Evolutionary conservation across 2,797 vertebrate genomes (phyloP), one percentile per base, ranked within the genome.

Genomic region (Pipistrellus nathusii): DNA sequence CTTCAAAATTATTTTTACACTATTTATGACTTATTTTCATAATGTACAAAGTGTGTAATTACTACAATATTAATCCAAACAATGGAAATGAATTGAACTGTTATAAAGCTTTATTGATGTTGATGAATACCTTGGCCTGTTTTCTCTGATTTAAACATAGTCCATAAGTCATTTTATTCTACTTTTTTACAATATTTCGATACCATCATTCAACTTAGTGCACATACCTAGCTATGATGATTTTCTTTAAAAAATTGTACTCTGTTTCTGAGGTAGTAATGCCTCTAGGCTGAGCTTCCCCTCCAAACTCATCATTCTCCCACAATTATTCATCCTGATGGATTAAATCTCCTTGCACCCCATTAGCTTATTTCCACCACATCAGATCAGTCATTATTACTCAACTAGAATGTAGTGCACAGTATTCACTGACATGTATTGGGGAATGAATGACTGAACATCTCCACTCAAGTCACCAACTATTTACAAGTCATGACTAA

Each of bases 11-110:
- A 98, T 99, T 98, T 99, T 98, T 99, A 98, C 98, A 98, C 98
- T 98, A 98, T 99, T 98, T 99, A 98, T 98, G 98, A 98, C 98
- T 98, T 98, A 98, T 98, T 99, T 98, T 98, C 98, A 97, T 98
- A 98, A 98, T 98, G 98, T 98, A 98, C 98, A 98, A 98, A 98
- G 98, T 98, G 98, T 98, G 98, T 98, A 98, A 98, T 98, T 98
- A 98, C 98, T 98, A 98, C 98, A 98, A 92, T 98, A 98, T 98
- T 98, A 98, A 98, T 98, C 97, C 97, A 98, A 98, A 84, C 88
- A 95, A 57, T 95, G 94, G 96, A 96, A 94, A 96, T 96, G 88
- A 96, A 96, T 97, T 97, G 95, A 96, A 97, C 96, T 97, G 96
- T 92, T 97, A 98, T 96, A 96, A 98, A 98, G 85, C 77, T 95